Conservation (phyloP, 2,113 vertebrate species). For the Macroglossus sobrinus region DNA sequence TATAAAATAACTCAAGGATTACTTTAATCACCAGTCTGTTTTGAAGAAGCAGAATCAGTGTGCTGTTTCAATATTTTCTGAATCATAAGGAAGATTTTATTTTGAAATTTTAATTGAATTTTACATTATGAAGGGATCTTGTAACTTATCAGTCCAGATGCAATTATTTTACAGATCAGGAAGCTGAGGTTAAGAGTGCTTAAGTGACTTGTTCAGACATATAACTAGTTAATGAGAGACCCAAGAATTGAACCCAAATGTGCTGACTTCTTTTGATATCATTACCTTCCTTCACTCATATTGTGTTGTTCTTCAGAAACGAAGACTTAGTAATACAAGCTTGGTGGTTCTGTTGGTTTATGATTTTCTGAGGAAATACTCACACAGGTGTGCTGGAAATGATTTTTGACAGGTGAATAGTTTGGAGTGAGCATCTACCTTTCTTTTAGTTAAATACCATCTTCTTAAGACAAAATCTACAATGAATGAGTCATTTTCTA, state of each 20-base stretch:
- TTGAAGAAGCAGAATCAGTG: neutral
- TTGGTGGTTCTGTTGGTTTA: neutral
- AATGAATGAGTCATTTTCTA: neutral
- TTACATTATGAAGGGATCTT: neutral
- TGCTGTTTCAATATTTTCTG: neutral
- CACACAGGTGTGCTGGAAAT: neutral
- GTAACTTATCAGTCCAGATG: neutral
- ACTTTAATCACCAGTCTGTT: neutral
- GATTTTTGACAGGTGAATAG: neutral
- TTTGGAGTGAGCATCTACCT: neutral
- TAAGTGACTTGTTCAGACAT: neutral
- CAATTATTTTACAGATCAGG: neutral
- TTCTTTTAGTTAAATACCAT: neutral
- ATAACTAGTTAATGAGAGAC: neutral
- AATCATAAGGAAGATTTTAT: neutral
- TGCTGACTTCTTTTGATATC: neutral
- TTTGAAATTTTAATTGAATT: neutral
- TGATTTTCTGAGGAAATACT: neutral
- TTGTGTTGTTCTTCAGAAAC: neutral
- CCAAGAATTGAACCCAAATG: neutral
- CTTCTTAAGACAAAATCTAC: neutral
- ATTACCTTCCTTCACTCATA: neutral
- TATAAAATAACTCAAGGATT: neutral
- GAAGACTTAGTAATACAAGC: neutral
- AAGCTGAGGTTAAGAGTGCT: neutral